A percentile compares a stretch with the other conserved stretches of the same genome.
Conservation (phyloP, 1,140 invertebrate genomes). For the Notospermus geniculatus region DNA sequence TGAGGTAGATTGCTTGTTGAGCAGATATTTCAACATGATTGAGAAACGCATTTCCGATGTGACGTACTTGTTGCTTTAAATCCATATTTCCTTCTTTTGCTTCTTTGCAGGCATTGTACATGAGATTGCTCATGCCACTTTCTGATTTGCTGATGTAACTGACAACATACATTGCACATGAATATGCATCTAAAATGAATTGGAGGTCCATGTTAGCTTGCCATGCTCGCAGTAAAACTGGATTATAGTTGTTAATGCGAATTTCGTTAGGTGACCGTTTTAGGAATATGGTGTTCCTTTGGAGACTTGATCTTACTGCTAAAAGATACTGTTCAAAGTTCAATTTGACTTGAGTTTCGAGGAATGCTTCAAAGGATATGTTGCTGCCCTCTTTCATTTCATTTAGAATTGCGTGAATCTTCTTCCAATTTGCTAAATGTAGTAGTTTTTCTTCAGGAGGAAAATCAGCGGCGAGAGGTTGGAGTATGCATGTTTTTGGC, state of each 20-base stretch:
- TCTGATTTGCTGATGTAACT: slow-evolving; percentile 27
- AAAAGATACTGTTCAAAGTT: slow-evolving; percentile 22
- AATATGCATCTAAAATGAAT: slow-evolving; percentile 28
- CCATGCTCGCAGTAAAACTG: slow-evolving; percentile 17
- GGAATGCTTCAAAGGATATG: slow-evolving; percentile 13
- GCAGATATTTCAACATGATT: slow-evolving; percentile 26
- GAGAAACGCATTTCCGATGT: slow-evolving; percentile 26
- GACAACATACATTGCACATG: slow-evolving; percentile 27
- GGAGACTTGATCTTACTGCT: slow-evolving; percentile 24
- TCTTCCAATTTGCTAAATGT: background rate
- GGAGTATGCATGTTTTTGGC: slow-evolving; percentile 29
- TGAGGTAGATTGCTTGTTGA: slow-evolving; percentile 23
- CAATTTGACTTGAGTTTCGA: slow-evolving; percentile 14
- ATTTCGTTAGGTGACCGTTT: slow-evolving; percentile 16
- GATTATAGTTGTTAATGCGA: slow-evolving; percentile 22
- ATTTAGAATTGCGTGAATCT: background rate
- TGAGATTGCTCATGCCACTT: slow-evolving; percentile 22
- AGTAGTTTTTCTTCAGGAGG: too few species aligned
- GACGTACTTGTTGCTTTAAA: slow-evolving; percentile 23
- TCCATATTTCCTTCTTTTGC: slow-evolving; percentile 21
- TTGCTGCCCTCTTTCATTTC: background rate
- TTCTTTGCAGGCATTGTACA: slow-evolving; percentile 22
- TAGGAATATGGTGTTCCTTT: slow-evolving; percentile 18
- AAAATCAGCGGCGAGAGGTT: too few species aligned
- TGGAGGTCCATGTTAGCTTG: slow-evolving; percentile 28